Percentiles rank a stretch among this genome's conserved stretches.
Evolutionary conservation across 2,888 invertebrate species (phyloP).

Genomic region (Catonia carolina): DNA sequence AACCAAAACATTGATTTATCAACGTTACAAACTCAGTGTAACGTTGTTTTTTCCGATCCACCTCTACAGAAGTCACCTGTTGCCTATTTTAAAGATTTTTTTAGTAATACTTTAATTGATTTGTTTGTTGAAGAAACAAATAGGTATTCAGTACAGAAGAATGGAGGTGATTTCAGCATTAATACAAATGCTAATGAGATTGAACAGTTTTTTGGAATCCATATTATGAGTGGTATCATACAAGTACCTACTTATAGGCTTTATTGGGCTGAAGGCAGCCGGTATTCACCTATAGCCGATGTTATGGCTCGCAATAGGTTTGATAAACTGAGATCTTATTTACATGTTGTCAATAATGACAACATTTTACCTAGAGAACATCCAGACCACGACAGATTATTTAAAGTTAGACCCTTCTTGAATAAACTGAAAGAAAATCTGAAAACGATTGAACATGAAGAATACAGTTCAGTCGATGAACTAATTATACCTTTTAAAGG

Average conservation of each 20-base stretch:
- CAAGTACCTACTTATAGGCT: conserved; percentile 32
- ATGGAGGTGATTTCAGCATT: conserved; percentile 22
- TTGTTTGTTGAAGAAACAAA: neutral
- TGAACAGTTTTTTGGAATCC: conserved; percentile 31
- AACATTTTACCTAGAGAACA: neutral
- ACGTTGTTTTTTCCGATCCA: neutral
- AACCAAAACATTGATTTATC: too few species aligned
- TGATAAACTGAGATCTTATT: conserved; percentile 21
- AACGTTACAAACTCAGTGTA: too few species aligned
- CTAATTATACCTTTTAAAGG: conserved; percentile 38
- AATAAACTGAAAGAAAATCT: conserved; percentile 28
- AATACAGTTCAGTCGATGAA: conserved; percentile 33
- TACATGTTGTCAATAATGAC: conserved; percentile 3
- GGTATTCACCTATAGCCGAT: conserved; percentile 32
- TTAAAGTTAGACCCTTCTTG: conserved; percentile 31
- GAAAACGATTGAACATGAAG: conserved; percentile 9
- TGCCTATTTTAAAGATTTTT: neutral
- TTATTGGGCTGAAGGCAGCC: conserved; percentile 32
- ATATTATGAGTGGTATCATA: conserved; percentile 30
- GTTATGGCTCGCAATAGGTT: conserved; percentile 32
- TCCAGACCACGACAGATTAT: conserved; percentile 29
- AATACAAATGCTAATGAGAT: conserved; percentile 30
- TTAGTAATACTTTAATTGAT: neutral
- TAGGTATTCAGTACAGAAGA: neutral
- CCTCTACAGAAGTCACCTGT: neutral